Percentiles rank a stretch among this genome's conserved stretches.
Evolutionary conservation across 2,888 invertebrate species (phyloP).

Genomic region (Zele albiditarsus): DNA sequence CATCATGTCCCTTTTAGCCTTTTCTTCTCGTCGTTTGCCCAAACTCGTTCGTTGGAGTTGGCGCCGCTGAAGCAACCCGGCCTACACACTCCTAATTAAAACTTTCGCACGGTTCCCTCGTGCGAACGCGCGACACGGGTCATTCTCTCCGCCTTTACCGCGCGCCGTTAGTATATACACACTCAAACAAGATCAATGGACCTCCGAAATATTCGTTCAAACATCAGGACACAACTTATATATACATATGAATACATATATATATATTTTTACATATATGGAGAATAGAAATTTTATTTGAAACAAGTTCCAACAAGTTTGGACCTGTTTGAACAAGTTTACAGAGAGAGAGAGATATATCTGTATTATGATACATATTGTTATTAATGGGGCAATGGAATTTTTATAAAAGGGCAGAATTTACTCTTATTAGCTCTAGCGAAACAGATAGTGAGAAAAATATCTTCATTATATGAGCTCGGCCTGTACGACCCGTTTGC

Average conservation of each 20-base stretch:
- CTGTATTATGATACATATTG: too few relatives aligned
- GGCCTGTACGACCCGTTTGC: too few relatives aligned
- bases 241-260: slow-evolving; percentile 7
- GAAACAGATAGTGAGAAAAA: neutral
- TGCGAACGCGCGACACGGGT: slow-evolving; percentile 54
- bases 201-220: slow-evolving; percentile 38
- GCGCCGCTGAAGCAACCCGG: slow-evolving; percentile 49
- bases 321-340: neutral
- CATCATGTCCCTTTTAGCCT: neutral
- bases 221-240: slow-evolving; percentile 14
- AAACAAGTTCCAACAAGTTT: neutral
- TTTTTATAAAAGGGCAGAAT: too few relatives aligned
- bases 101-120: slow-evolving; percentile 61
- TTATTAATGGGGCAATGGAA: too few relatives aligned
- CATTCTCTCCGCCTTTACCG: slow-evolving; percentile 23
- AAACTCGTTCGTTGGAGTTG: slow-evolving; percentile 42
- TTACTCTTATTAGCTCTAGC: too few relatives aligned
- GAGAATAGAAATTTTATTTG: neutral
- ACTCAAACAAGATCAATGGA: slow-evolving; percentile 46
- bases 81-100: slow-evolving; percentile 63
- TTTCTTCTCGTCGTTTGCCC: slow-evolving; percentile 15
- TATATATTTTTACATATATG: too few relatives aligned
- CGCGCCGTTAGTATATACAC: neutral
- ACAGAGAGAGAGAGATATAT: too few relatives aligned
- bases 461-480: neutral